phyloP scores from a whole-genome alignment of 2,888 invertebrate genomes.

The Aporophyla lueneburgensis region DNA sequence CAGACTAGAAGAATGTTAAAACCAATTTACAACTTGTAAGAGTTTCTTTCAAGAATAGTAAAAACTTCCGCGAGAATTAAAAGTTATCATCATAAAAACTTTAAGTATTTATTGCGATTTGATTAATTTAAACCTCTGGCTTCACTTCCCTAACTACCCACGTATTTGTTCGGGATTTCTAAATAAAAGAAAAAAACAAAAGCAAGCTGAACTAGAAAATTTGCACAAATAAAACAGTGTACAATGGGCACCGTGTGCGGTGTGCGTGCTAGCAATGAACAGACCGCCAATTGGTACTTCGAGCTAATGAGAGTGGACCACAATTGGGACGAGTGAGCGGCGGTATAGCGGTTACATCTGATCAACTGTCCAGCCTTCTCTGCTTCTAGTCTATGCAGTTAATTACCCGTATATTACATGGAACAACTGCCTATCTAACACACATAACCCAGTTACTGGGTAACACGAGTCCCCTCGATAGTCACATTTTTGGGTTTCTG shows the following conservation, averaged over 20 bases:
- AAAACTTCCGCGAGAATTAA: not conserved
- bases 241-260: not conserved
- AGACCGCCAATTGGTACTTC: conserved; percentile 15
- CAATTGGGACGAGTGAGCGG: conserved; percentile 3
- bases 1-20: conserved; percentile 20
- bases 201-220: no score
- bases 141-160: no score
- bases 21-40: conserved; percentile 10
- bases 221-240: no score
- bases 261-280: conserved; percentile 13
- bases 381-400: no score
- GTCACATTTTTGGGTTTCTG: no score
- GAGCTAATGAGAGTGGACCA: conserved; percentile 3
- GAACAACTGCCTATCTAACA: no score
- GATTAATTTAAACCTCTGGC: not conserved
- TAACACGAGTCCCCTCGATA: no score
- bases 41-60: not conserved
- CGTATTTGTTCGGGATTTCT: not conserved
- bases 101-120: not conserved
- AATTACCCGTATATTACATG: no score
- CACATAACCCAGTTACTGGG: no score
- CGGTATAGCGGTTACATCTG: not conserved
- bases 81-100: not conserved
- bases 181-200: no score
- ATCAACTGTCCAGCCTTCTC: not conserved